A percentile compares a stretch with the other conserved stretches of the same genome.
phyloP scores from a whole-genome alignment of 1,140 invertebrate genomes.

The Tetramorium simillimum region DNA sequence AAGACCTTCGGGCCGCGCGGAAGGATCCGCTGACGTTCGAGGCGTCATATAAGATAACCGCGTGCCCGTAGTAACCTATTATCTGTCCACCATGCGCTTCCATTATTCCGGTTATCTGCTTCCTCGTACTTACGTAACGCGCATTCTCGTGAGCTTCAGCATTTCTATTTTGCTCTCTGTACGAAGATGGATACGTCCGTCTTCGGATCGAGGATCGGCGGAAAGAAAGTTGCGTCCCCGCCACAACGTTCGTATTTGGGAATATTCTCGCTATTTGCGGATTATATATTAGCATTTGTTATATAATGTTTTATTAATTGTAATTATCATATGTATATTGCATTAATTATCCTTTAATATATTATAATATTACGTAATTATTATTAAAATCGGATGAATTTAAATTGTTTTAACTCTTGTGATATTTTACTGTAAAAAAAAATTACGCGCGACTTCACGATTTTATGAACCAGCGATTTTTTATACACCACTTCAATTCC shows the following conservation, averaged over 20 bases:
- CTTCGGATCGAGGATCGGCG: neutral
- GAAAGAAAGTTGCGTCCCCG: neutral
- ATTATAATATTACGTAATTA: neutral
- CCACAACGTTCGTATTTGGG: neutral
- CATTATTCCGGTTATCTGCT: conserved; percentile 43
- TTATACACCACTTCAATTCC: neutral
- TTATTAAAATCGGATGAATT: conserved; percentile 5
- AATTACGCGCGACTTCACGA: neutral
- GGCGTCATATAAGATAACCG: conserved; percentile 18
- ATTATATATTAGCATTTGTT: neutral
- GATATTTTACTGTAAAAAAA: neutral
- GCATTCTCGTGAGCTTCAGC: neutral
- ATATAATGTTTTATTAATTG: neutral
- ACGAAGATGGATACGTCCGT: neutral
- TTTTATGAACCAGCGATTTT: neutral
- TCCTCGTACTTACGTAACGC: conserved; percentile 29
- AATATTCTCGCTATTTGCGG: neutral
- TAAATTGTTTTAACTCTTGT: neutral
- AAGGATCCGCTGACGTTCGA: conserved; percentile 49
- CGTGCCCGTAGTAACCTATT: conserved; percentile 45
- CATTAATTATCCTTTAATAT: neutral
- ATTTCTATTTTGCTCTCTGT: neutral
- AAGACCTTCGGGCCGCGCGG: conserved; percentile 47
- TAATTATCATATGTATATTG: neutral
- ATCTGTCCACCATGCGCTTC: conserved; percentile 39